Evolutionary conservation across 2,888 invertebrate genomes (phyloP), one percentile per base, ranked within the genome.

Genomic region (Elysia crispata): DNA sequence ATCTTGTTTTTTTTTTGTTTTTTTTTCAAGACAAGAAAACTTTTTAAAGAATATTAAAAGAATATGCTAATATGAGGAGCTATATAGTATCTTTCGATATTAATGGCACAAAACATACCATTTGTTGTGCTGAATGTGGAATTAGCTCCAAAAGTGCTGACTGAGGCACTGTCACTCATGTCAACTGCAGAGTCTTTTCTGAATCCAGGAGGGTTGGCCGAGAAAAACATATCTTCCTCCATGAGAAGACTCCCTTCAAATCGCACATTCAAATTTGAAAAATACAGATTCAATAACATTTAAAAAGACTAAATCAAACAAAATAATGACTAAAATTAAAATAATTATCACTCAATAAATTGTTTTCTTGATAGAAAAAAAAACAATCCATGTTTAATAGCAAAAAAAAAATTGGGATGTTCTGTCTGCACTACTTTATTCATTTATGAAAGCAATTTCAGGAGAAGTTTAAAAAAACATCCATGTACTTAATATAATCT

Each of bases 171-270:
- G 50, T 80, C 80, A 54, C 76, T 72, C 33, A 80, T 23, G 30
- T 80, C 80, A 72, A 80, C 41, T 25, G 76, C 62, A 1, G n/a
- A 31, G 18, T 54, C n/a, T 64, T 64, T 76, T 28, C 64, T 80
- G 66, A 69, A 31, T 13, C 54, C 54, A 15, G 76, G 33, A 50
- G 76, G 76, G 30, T 76, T 50, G 1, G 80, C 70, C 8, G 80
- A 80, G 66, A 62, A 80, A 41, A 76, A 80, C 76, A 80, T 76
- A 70, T 80, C 80, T n/a, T 80, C 76, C 15, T 80, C 80, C 28
- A 76, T 76, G 6, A 80, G 41, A 15, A 80, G 28, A 28, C 72
- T 76, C n/a, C 72, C 80, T 80, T 70, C 30, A 75, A 79, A 1
- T n/a, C 15, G 60, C 28, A 70, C 11, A 64, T 33, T 33, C 11